Conservation (phyloP, 2,113 vertebrate species). For the Chitala chitala region DNA sequence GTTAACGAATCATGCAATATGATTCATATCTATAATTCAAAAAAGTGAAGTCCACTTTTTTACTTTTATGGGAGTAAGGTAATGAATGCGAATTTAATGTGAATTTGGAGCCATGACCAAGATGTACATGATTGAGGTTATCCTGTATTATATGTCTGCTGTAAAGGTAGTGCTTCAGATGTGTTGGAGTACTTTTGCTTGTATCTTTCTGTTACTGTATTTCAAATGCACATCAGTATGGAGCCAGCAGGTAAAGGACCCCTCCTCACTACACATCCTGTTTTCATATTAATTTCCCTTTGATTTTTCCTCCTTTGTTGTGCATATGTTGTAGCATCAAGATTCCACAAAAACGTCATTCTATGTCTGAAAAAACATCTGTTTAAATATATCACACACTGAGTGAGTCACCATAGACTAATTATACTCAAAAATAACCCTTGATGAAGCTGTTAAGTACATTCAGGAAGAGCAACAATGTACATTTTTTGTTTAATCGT, state of each 20-base stretch:
- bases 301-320: not conserved
- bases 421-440: not conserved
- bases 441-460: not conserved
- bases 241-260: constrained; percentile 1
- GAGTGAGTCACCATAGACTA: not conserved
- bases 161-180: not conserved
- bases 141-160: not conserved
- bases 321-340: constrained; percentile 2
- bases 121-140: not conserved
- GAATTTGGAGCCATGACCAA: not conserved
- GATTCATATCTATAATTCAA: not conserved
- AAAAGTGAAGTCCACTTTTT: not conserved
- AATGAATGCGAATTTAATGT: not conserved
- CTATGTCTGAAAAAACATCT: not conserved
- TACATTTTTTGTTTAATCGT: too few relatives aligned
- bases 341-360: not conserved
- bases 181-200: not conserved
- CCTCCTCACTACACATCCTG: not conserved
- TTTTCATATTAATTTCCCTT: not conserved
- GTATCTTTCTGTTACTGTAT: constrained; percentile 3
- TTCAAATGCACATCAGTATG: not conserved
- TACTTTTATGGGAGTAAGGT: not conserved
- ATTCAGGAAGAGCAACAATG: too few relatives aligned
- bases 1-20: too few relatives aligned
- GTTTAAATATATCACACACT: not conserved